phyloP scores from a whole-genome alignment of 2,113 vertebrate genomes.

The Burhinus bistriatus region DNA sequence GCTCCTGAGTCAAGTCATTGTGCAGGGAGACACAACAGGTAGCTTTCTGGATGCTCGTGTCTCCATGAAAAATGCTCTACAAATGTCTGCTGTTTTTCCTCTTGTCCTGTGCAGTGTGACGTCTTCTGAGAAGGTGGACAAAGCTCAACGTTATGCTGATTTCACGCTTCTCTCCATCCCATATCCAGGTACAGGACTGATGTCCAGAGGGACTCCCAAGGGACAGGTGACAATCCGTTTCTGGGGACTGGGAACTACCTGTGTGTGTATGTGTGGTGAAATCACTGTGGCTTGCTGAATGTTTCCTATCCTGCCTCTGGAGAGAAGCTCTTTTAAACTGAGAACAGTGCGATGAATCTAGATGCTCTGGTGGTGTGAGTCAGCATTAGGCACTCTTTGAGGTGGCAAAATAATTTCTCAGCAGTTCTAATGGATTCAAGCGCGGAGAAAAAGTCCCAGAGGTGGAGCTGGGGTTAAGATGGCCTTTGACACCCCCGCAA shows the following conservation, averaged over 20 bases:
- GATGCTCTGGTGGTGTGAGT: neutral
- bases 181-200: slow-evolving; percentile 87
- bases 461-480: neutral
- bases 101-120: slow-evolving; percentile 84
- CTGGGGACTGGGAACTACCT: neutral
- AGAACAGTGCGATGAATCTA: neutral
- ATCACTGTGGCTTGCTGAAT: neutral
- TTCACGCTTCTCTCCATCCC: slow-evolving; percentile 97
- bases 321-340: neutral
- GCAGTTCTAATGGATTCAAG: neutral
- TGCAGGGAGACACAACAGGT: neutral
- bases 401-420: neutral
- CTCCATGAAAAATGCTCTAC: neutral
- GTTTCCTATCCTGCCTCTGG: neutral
- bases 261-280: neutral
- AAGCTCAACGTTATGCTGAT: slow-evolving; percentile 97
- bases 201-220: slow-evolving; percentile 26
- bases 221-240: slow-evolving; percentile 25
- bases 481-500: neutral
- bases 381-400: neutral
- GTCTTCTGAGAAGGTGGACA: slow-evolving; percentile 98
- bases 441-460: neutral
- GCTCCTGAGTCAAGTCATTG: neutral
- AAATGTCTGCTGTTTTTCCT: neutral
- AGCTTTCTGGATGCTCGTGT: neutral